Evolutionary conservation across 2,113 vertebrate species (phyloP).

Genomic region (Passer domesticus): DNA sequence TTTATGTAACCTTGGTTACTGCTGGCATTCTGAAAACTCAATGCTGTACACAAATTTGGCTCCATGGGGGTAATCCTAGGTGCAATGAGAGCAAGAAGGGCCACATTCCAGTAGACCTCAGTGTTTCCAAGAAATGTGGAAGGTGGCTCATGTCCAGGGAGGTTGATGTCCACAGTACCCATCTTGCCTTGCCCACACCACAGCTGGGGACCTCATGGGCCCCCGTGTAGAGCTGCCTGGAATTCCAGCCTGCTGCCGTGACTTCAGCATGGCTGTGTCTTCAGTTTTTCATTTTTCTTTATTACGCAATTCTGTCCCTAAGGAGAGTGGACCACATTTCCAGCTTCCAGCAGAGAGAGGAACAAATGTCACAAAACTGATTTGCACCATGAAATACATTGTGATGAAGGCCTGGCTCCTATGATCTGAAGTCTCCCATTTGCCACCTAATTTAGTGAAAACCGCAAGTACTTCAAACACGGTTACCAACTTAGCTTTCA

Average conservation of each 20-base stretch:
- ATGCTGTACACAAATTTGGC: fast-evolving
- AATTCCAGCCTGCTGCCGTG: fast-evolving
- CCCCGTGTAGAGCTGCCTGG: fast-evolving
- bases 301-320: neutral
- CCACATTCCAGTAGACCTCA: fast-evolving
- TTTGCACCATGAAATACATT: neutral
- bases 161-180: fast-evolving
- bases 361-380: neutral
- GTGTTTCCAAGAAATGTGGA: neutral
- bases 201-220: fast-evolving
- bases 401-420: neutral
- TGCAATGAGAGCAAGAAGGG: neutral
- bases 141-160: fast-evolving
- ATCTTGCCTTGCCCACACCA: fast-evolving
- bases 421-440: neutral
- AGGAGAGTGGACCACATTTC: neutral
- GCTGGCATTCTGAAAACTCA: neutral
- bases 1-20: neutral
- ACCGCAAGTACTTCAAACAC: neutral
- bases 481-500: neutral
- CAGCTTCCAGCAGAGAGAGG: neutral
- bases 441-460: neutral
- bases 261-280: neutral
- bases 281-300: neutral
- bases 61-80: neutral